phyloP scores from a whole-genome alignment of 2,797 vertebrate genomes.

The Fundulus diaphanus region DNA sequence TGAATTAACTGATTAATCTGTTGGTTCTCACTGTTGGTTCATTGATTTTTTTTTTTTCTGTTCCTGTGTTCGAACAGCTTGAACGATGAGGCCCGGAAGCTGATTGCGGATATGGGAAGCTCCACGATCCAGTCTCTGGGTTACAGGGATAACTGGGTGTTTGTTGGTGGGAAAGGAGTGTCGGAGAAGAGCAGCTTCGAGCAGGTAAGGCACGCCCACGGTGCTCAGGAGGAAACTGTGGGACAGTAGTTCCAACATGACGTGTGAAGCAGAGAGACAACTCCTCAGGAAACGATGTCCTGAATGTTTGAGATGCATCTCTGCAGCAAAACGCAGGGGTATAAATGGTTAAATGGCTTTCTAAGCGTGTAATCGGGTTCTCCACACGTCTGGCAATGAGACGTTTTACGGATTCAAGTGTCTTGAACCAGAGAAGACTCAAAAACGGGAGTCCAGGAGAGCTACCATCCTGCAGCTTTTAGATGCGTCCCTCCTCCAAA shows the following conservation, averaged over 20 bases:
- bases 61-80: conserved; percentile 74
- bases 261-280: too few relatives aligned
- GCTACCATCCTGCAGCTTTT: too few relatives aligned
- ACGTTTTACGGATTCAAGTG: not conserved
- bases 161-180: conserved; percentile 90
- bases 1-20: too few relatives aligned
- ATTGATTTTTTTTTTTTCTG: not conserved
- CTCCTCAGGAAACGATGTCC: too few relatives aligned
- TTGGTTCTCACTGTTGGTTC: not conserved
- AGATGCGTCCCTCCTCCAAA: too few relatives aligned
- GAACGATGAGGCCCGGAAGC: conserved; percentile 82
- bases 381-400: not conserved
- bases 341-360: not conserved
- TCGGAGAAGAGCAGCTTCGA: conserved; percentile 83
- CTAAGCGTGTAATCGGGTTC: not conserved
- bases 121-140: conserved; percentile 75
- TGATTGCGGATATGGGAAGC: conserved; percentile 88
- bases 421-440: not conserved
- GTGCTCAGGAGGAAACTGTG: not conserved
- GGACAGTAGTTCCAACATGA: too few relatives aligned
- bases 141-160: conserved; percentile 94
- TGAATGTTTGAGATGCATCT: not conserved
- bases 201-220: conserved; percentile 75
- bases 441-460: too few relatives aligned
- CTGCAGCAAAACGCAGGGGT: not conserved